phyloP scores from a whole-genome alignment of 1,140 invertebrate species.

The Trichonephila inaurata region DNA sequence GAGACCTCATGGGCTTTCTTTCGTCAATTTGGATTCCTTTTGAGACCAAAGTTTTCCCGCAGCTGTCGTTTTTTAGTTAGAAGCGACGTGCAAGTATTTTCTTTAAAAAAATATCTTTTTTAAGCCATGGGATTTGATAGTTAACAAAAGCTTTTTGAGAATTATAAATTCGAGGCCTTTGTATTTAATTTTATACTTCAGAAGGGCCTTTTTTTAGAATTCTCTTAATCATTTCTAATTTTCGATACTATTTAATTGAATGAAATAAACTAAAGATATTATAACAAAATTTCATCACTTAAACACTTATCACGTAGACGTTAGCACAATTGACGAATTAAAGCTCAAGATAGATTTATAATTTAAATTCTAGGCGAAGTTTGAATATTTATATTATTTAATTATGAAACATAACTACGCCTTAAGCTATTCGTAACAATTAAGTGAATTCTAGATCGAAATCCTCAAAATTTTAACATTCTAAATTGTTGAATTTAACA shows the following conservation, averaged over 20 bases:
- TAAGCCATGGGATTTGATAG: not conserved
- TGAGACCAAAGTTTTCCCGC: not conserved
- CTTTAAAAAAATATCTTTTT: not conserved
- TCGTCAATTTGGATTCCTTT: not conserved
- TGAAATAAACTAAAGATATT: not conserved
- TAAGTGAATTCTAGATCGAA: too few species aligned
- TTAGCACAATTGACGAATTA: too few species aligned
- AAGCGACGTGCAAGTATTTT: not conserved
- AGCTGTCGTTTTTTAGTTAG: not conserved
- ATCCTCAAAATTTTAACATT: too few species aligned
- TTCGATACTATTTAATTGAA: not conserved
- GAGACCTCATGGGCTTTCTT: not conserved
- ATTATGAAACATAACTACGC: too few species aligned
- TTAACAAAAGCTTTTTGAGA: not conserved
- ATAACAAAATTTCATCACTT: too few species aligned
- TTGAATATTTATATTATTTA: too few species aligned
- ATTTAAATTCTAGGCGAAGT: too few species aligned
- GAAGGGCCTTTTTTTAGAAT: not conserved
- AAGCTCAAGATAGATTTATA: too few species aligned
- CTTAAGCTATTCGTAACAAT: too few species aligned
- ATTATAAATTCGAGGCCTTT: not conserved
- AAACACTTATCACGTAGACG: too few species aligned
- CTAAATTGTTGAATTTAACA: too few species aligned
- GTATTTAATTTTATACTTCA: not conserved
- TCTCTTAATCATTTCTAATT: not conserved